Base-by-base conservation (phyloP, 2,113 vertebrate genomes). In the Anolis sagrei region DNA sequence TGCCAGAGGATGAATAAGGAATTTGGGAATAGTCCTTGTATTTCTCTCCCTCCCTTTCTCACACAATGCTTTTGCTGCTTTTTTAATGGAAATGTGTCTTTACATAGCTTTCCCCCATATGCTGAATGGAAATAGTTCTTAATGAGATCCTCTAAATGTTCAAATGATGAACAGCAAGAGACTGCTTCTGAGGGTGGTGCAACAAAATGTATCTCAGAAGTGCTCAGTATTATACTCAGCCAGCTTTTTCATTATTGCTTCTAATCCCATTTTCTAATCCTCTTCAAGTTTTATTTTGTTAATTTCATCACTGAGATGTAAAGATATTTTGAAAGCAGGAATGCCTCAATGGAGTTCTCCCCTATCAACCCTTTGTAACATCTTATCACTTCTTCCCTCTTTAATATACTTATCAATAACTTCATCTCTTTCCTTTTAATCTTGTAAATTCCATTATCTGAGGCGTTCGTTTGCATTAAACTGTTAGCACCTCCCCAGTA, bases 381-480 rank as follows among this genome's bases (percentile, higher is more conserved):
- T 19, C 61, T 83, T 85, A 51, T 61, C 1, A 2, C 66, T 23
- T 48, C 64, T 36, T 79, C 34, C 32, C 1, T 54, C 68, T 18
- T 82, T n/a, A 7, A n/a, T 90, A 44, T 34, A 81, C 81, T 92
- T 96, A 94, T 83, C 87, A 75, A 75, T 93, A 93, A 93, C 82
- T 93, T 88, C 14, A 86, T 92, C 89, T 94, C 74, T 11, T 93
- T 82, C 88, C 87, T 93, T 85, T 80, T 79, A 64, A 88, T 95
- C 91, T 91, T 91, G 25, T 87, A 90, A 93, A 95, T 95, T 93
- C 82, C 82, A 94, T 96, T 95, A 86, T 95, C 91, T 70, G 84
- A 76, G 44, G 85, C 92, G 90, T 84, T 89, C 51, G 89, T 61
- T 91, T 93, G 91, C 88, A 88, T 89, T 92, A 89, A 92, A 90